Base-by-base conservation (phyloP, 2,888 invertebrate genomes). In the Chaetoderma sp. region DNA sequence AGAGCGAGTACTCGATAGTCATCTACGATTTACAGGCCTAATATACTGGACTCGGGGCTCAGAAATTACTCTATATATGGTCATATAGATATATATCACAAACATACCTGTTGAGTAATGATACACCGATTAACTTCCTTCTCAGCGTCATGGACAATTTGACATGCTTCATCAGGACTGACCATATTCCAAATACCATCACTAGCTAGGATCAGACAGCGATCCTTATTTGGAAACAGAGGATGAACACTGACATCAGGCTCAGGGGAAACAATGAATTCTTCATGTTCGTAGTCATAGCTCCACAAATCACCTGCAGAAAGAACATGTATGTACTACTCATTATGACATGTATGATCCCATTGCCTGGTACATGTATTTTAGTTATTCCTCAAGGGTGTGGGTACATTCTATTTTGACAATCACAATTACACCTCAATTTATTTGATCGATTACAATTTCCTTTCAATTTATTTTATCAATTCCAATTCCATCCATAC, bases 181-280 rank as follows among this genome's bases (percentile, higher is more conserved):
- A 98, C 88, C 91, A 98, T 96, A 87, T 99, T 98, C 93, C 96
- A 98, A 36, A 98, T 88, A 0, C 98, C 98, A 87, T 99, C 98
- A 0, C 97, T 96, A 60, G 96, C 98, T 80, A 98, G 93, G 73
- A 98, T 93, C 45, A 98, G 89, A 88, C 97, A 98, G 49, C 79
- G 77, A 68, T 87, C 85, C 76, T 93, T 87, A 70, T 88, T 88
- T 28, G 88, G 90, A 57, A 91, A 89, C 16, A 94, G 90, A 86
- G 95, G 93, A 75, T 96, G 93, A 1, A 96, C 95, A 65, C 91
- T 91, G 13, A 97, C 94, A 88, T 99, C 98, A 0, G 98, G 98
- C 86, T 95, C 95, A 0, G 98, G 98, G 32, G 96, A 96, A n/a
- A 99, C 98, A 21, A 97, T 93, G 88, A 96, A 99, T 86, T 94